Evolutionary conservation across 1,140 invertebrate genomes (phyloP).

Genomic region (Caenorhabditis tropicalis): DNA sequence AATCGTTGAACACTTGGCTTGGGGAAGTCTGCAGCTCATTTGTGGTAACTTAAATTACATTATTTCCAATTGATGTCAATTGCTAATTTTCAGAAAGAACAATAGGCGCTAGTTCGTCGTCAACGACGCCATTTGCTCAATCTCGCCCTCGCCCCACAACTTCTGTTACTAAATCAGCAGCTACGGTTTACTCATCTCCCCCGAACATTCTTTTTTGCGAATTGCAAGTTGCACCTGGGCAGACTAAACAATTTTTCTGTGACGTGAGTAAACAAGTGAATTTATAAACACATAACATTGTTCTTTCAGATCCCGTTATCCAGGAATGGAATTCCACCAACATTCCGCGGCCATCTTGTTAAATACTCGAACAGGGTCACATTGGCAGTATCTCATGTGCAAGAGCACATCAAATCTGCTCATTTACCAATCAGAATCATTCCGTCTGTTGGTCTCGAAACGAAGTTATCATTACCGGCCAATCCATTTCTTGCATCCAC

Average conservation of each 20-base stretch:
- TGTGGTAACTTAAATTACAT: slow-evolving; percentile 60
- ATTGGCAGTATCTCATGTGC: slow-evolving; percentile 68
- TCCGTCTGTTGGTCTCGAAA: slow-evolving; percentile 46
- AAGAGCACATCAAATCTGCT: slow-evolving; percentile 65
- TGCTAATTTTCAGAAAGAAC: slow-evolving; percentile 34
- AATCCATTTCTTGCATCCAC: slow-evolving; percentile 47
- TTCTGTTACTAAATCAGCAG: slow-evolving; percentile 57
- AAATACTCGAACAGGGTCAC: slow-evolving; percentile 66
- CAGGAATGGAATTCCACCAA: slow-evolving; percentile 46
- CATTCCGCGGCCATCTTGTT: slow-evolving; percentile 63
- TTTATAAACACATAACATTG: too few relatives aligned
- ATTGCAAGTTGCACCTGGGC: slow-evolving; percentile 57
- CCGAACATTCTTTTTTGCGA: slow-evolving; percentile 69
- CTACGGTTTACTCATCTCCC: slow-evolving; percentile 67
- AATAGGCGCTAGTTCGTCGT: slow-evolving; percentile 3
- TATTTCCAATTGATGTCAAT: neutral
- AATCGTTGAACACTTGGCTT: slow-evolving; percentile 59
- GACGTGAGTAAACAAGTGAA: slow-evolving; percentile 23
- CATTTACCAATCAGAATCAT: slow-evolving; percentile 60
- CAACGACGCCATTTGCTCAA: slow-evolving; percentile 25
- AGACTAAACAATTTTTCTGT: slow-evolving; percentile 58
- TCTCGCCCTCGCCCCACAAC: slow-evolving; percentile 54
- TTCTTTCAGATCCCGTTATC: slow-evolving; percentile 53
- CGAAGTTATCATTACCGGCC: neutral
- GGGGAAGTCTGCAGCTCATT: slow-evolving; percentile 70